These are phyloP conservation scores for Cyanoderma ruficeps DNA, from an alignment of 2,113 vertebrate genomes.

Conservation along the genomic window DNA sequence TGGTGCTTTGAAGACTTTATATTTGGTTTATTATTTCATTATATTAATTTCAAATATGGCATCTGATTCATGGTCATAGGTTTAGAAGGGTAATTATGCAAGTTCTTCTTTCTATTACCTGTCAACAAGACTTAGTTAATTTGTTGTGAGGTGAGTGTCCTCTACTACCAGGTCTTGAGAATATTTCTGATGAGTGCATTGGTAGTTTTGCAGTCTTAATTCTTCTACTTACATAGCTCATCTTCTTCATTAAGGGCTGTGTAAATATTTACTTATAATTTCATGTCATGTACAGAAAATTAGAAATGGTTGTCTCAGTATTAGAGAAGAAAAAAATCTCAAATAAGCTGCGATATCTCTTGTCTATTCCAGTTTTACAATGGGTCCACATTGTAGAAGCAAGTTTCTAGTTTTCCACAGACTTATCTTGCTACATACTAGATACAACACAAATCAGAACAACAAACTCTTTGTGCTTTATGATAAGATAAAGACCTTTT, in stretches of 20 bases:
- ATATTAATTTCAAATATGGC: not conserved
- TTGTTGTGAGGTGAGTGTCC: not conserved
- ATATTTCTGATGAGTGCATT: not conserved
- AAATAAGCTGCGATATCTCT: not conserved
- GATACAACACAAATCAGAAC: conserved; percentile 31
- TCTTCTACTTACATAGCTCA: not conserved
- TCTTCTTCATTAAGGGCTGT: not conserved
- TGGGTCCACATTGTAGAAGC: not conserved
- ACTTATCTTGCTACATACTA: not conserved
- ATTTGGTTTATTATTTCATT: not conserved
- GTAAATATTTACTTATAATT: not conserved
- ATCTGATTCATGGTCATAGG: not conserved
- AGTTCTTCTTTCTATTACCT: not conserved
- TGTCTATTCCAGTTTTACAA: not conserved
- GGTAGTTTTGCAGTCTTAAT: not conserved
- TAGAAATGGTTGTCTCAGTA: not conserved
- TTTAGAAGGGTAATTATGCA: not conserved
- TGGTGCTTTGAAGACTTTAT: not conserved
- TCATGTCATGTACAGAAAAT: not conserved
- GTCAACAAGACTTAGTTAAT: not conserved
- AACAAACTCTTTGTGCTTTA: conserved; percentile 34
- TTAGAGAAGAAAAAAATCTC: not conserved
- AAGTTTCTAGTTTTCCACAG: conserved; percentile 29
- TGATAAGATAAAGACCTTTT: conserved; percentile 62
- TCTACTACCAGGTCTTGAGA: not conserved